A percentile compares a stretch with the other conserved stretches of the same genome.
These are phyloP conservation scores for Channa striata DNA, from an alignment of 2,797 vertebrate genomes.

Conservation along the genomic window DNA sequence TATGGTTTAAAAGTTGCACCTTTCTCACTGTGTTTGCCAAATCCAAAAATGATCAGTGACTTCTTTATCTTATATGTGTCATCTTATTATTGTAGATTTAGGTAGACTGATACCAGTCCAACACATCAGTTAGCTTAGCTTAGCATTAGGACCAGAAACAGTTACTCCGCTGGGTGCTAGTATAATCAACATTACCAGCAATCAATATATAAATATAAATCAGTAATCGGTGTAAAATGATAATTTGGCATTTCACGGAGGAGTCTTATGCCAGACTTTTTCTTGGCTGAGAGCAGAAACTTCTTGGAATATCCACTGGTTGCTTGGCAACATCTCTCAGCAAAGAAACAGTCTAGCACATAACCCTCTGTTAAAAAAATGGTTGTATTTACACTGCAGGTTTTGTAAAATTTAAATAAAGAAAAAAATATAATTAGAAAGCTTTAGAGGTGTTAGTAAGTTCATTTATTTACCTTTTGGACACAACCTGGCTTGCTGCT, in stretches of 20 bases:
- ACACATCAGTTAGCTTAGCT: neutral
- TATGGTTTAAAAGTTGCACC: neutral
- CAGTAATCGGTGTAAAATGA: neutral
- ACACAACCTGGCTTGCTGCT: neutral
- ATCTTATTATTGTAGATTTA: too few species aligned
- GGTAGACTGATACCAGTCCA: neutral
- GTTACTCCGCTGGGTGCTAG: neutral
- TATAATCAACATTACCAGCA: neutral
- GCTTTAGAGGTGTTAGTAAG: neutral
- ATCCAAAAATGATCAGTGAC: neutral
- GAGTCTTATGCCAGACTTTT: constrained; percentile 13
- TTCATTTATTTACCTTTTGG: neutral
- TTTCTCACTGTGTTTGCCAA: too few species aligned
- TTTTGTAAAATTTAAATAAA: constrained; percentile 11
- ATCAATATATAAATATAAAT: constrained; percentile 11
- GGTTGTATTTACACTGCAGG: neutral
- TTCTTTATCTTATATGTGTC: too few species aligned
- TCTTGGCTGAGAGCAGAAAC: constrained; percentile 6
- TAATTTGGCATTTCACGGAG: neutral
- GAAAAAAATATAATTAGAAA: neutral
- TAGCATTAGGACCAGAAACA: neutral
- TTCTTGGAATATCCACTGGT: constrained; percentile 11
- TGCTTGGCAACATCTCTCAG: constrained; percentile 16
- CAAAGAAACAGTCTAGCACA: constrained; percentile 18
- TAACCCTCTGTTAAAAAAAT: constrained; percentile 8